Base-by-base conservation (phyloP, 2,113 vertebrate genomes). In the Odobenus rosmarus region DNA sequence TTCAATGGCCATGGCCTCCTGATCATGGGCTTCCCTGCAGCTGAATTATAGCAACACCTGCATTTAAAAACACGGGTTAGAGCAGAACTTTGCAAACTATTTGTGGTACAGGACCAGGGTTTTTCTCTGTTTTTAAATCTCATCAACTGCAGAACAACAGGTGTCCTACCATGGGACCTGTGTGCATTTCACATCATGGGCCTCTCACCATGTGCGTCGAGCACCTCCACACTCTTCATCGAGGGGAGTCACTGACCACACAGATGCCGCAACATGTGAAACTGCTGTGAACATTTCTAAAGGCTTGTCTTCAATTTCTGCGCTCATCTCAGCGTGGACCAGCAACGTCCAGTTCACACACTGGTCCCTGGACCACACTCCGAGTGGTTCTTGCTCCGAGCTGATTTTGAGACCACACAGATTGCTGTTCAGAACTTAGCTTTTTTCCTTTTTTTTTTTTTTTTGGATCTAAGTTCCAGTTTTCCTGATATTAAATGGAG, bases 131-230 rank as follows among this genome's bases (percentile, higher is more conserved):
- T 7, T 53, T 80, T 24, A 55, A 88, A 46, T 84, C 28, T 39
- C 39, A 4, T 7, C 0, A 7, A 19, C 16, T 64, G 39, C 24
- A 8, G 7, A 72, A 15, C 0, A 26, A 39, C 16, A 5, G 0
- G 3, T 21, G 7, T 51, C 6, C 26, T 24, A 13, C 21, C 36
- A 33, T 21, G 15, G 31, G 59, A 1, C 24, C 24, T 57, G 62
- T 1, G 1, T 46, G 42, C 53, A 7, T 2, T 23, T 90, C 46
- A 64, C 18, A n/a, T 7, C n/a, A 4, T 1, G 6, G 15, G 15
- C 39, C 21, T 0, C 53, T 33, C 3, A 1, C 26, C 15, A 72
- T 7, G 5, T 2, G 8, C 51, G 18, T 4, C 4, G 0, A 31
- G 21, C 5, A 11, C 14, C 16, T 33, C 3, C 4, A 53, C 9